Percentiles rank a stretch among this genome's conserved stretches.
phyloP scores from a whole-genome alignment of 2,113 vertebrate species.

The Oreochromis tanganicae region DNA sequence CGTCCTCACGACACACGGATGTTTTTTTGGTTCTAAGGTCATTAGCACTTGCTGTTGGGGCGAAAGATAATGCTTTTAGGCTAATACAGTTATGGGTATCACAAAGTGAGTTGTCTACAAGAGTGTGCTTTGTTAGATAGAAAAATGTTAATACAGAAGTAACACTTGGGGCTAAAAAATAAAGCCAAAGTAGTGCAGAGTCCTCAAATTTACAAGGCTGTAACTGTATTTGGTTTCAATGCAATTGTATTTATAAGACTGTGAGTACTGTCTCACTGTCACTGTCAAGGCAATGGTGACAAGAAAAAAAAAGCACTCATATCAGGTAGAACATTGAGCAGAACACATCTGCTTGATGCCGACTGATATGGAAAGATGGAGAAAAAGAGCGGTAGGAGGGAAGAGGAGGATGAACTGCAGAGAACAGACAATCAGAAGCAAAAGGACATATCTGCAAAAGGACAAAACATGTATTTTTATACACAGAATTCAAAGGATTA shows the following conservation, averaged over 20 bases:
- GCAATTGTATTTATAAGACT: background rate
- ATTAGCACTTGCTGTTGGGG: background rate
- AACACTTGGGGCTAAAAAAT: background rate
- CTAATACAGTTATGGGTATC: background rate
- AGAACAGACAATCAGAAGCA: background rate
- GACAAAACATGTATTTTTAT: background rate
- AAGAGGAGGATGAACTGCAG: background rate
- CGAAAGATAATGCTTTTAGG: background rate
- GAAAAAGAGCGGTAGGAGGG: background rate
- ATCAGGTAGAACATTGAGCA: too few relatives aligned
- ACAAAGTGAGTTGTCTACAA: background rate
- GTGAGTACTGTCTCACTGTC: too few relatives aligned
- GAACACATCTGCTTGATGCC: too few relatives aligned
- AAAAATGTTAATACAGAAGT: background rate
- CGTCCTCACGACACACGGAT: background rate
- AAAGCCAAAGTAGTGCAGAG: background rate
- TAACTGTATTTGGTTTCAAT: background rate
- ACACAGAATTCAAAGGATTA: background rate
- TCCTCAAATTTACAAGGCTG: background rate
- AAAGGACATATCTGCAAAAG: background rate
- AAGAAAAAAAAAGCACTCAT: too few relatives aligned
- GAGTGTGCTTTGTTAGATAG: background rate
- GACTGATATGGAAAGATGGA: background rate
- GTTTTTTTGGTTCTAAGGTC: background rate
- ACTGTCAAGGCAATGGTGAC: too few relatives aligned